phyloP scores from a whole-genome alignment of 2,113 vertebrate genomes.

The Muntiacus muntjak region DNA sequence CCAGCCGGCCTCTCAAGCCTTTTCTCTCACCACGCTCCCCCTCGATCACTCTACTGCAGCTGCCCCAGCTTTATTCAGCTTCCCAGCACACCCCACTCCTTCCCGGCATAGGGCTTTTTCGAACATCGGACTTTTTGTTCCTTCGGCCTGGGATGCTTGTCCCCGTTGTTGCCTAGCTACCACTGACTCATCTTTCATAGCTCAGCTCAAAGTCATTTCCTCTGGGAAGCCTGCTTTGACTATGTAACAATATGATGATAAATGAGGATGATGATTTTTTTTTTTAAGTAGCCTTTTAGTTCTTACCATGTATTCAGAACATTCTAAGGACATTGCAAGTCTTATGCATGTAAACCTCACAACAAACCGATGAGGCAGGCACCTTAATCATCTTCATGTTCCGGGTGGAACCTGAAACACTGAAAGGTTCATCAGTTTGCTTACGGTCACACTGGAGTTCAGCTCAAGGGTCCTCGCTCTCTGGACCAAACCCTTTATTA shows the following conservation, averaged over 20 bases:
- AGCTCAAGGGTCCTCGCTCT: not conserved
- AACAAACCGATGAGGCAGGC: not conserved
- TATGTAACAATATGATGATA: not conserved
- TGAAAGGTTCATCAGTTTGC: not conserved
- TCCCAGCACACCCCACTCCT: not conserved
- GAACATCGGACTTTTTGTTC: not conserved
- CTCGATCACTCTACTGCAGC: too few relatives aligned
- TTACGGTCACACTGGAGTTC: not conserved
- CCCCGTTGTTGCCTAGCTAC: not conserved
- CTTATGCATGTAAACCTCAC: not conserved
- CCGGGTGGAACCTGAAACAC: not conserved
- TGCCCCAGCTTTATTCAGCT: not conserved
- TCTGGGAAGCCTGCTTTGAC: not conserved
- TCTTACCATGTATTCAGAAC: not conserved
- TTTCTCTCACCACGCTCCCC: not conserved
- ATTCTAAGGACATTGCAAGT: not conserved
- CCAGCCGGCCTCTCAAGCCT: not conserved
- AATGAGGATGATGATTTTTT: not conserved
- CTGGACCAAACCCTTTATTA: not conserved
- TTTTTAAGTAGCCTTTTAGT: not conserved
- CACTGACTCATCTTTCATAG: not conserved
- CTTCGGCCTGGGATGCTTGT: not conserved
- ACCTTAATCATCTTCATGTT: not conserved
- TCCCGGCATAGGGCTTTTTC: not conserved
- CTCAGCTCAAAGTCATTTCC: not conserved